Evolutionary conservation across 2,888 invertebrate genomes (phyloP), one percentile per base, ranked within the genome.

Genomic region (Lasius platythorax): DNA sequence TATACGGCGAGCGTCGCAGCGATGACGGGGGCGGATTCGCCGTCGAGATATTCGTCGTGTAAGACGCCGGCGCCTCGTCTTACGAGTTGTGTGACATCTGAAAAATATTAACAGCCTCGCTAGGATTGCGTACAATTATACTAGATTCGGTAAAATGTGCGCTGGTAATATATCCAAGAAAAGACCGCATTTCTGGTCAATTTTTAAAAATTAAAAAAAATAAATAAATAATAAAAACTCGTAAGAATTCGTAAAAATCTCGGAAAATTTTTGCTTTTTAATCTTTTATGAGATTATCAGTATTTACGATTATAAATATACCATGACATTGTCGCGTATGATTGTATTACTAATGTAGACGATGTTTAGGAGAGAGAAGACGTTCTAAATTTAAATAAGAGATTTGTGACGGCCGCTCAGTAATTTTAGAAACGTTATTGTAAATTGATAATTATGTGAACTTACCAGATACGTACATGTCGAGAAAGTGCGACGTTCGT

Each of bases 11-110:
- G 76, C 81, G 85, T 68, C 81, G 23, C 63, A 79, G n/a, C n/a
- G 50, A n/a, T n/a, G 50, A 87, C 78, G 76, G 79, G 50, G 82
- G 74, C 82, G 67, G n/a, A 76, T 66, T 76, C 61, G 79, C 63
- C 75, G 58, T 53, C 30, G 67, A 33, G 76, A 53, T 56, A 46
- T 46, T 4, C 46, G 46, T 79, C 53, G 23, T 50, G 43, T 4
- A 70, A 53, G 68, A 81, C 88, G 87, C 87, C 87, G 85, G 88
- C 88, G 88, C 82, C 82, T 72, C 30, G 30, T 37, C 56, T 67
- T 30, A 8, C 33, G 61, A 46, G 28, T 67, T 15, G 40, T 28
- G 18, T 15, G 64, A 37, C 23, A 43, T 30, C 58, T 15, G 43
- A 3, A 23, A 15, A n/a, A n/a, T 67, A 43, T 43, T 33, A 43